Base-by-base conservation (phyloP, 2,888 invertebrate species). In the Criorhina ranunculi region DNA sequence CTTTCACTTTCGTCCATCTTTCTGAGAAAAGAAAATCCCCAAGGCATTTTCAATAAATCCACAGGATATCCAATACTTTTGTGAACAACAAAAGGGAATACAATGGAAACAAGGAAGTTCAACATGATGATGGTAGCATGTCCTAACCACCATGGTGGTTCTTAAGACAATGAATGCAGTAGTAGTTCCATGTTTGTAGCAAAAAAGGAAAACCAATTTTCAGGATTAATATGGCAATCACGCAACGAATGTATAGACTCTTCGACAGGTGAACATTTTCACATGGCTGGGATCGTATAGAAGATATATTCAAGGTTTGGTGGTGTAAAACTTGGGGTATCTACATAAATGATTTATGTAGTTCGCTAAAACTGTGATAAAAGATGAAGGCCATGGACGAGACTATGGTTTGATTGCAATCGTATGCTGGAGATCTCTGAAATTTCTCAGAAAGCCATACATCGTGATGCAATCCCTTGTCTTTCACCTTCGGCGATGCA, bases 221-320 rank as follows among this genome's bases (percentile, higher is more conserved):
- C 85, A 80, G 80, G 80, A 85, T 85, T 85, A 85, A 85, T 85
- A 85, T 76, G 85, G 85, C 85, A 85, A 85, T 80, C 85, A 85
- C 85, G 85, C 85, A 85, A 80, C 51, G 70, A 76, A 60, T 70
- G 64, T 80, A 72, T 80, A 76, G 75, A 85, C 70, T 70, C 85
- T 76, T 80, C 53, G 85, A 60, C 85, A 85, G 85, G 85, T 85
- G 85, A 80, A 76, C 69, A 76, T 44, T 75, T 85, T 85, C 85
- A 80, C 85, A 85, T 72, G 59, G 44, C 62, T 46, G 51, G 9
- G 24, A 7, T 5, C 35, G 12, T 51, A 17, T 49, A 12, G 51
- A 37, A 49, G 51, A 51, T 70, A 15, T 40, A 51, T 64, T 51
- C 15, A 42, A 59, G 17, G 42, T 51, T 42, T 42, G 33, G 37